These are phyloP conservation scores for Palythoa caribaeorum DNA, from an alignment of 92 coral and sea anemone species.

Conservation along the genomic window DNA sequence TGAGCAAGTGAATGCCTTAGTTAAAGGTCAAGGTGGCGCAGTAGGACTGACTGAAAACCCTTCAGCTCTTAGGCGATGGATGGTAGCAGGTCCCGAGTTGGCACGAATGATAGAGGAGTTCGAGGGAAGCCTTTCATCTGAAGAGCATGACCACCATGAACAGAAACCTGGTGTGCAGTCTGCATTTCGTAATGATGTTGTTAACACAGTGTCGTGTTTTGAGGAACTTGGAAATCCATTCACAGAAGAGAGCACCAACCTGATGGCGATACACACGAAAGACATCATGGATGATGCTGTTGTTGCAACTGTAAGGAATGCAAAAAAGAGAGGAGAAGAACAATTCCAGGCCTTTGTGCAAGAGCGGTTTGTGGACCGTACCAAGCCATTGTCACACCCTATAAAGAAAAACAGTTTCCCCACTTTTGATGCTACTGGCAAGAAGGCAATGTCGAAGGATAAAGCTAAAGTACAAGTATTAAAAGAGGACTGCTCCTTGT, in stretches of 20 bases:
- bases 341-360: conserved; percentile 57
- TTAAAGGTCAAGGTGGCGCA: conserved; percentile 74
- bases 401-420: conserved; percentile 69
- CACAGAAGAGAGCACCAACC: conserved; percentile 64
- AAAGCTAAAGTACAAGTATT: conserved; percentile 45
- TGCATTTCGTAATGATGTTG: conserved; percentile 53
- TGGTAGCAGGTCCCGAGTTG: conserved; percentile 79
- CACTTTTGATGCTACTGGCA: background rate
- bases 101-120: conserved; percentile 70
- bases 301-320: conserved; percentile 61
- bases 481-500: conserved; percentile 61
- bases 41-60: conserved; percentile 75
- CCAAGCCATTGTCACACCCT: conserved; percentile 18
- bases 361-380: conserved; percentile 59
- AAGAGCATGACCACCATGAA: conserved; percentile 58
- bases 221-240: conserved; percentile 75
- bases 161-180: conserved; percentile 66
- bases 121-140: conserved; percentile 57
- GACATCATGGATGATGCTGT: conserved; percentile 70
- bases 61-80: conserved; percentile 71
- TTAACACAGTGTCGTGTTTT: conserved; percentile 49
- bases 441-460: too few species aligned
- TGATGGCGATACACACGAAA: conserved; percentile 74
- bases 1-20: conserved; percentile 74
- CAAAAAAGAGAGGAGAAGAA: conserved; percentile 62